Conservation (phyloP, 2,113 vertebrate genomes). For the Daboia siamensis region DNA sequence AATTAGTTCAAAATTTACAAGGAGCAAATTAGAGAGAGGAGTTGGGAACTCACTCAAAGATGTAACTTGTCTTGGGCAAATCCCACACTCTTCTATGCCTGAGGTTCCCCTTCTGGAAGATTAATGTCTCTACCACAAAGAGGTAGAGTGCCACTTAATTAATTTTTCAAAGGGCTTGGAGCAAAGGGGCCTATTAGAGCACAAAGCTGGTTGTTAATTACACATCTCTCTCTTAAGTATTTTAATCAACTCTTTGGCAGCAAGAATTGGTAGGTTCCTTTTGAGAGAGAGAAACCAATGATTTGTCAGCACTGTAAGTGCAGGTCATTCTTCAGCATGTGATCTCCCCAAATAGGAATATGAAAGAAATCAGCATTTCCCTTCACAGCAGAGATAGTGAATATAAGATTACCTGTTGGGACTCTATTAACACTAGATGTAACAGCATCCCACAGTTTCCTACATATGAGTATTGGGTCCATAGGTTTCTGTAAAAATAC, state of each 20-base stretch:
- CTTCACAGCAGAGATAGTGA: background rate
- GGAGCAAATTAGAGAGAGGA: background rate
- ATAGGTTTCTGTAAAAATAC: background rate
- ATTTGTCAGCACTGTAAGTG: background rate
- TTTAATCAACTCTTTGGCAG: constrained; percentile 8
- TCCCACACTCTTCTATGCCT: background rate
- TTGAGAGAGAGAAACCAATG: background rate
- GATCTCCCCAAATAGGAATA: background rate
- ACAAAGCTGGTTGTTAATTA: constrained; percentile 24
- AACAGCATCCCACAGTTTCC: constrained; percentile 34
- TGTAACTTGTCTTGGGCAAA: background rate
- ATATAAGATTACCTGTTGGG: constrained; percentile 2
- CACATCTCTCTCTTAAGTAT: constrained; percentile 5
- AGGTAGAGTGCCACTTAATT: constrained; percentile 5
- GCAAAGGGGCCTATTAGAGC: constrained; percentile 7
- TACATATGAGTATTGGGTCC: constrained; percentile 28
- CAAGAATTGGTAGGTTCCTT: constrained; percentile 2
- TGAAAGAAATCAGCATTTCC: constrained; percentile 15
- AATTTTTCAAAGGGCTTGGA: constrained; percentile 16
- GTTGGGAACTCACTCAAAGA: background rate
- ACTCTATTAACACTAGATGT: constrained; percentile 25
- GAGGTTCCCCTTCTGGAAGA: background rate
- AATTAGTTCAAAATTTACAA: background rate
- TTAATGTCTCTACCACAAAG: background rate
- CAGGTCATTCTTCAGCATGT: background rate